Evolutionary conservation across 2,113 vertebrate genomes (phyloP).

Genomic region (Falco punctatus): DNA sequence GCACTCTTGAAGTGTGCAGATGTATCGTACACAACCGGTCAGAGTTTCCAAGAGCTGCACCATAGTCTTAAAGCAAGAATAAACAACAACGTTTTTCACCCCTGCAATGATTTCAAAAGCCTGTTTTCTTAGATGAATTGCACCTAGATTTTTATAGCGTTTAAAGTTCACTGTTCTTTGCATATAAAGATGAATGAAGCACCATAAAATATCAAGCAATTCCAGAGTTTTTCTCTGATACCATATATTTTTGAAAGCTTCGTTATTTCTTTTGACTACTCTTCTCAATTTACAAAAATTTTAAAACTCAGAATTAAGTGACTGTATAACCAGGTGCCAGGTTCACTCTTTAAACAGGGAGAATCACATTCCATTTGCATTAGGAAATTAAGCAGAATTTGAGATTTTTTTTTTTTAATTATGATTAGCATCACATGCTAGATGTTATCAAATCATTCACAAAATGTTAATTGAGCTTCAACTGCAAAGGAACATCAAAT

Average conservation of each 20-base stretch:
- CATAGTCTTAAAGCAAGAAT: constrained; percentile 74
- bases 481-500: neutral
- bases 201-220: neutral
- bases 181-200: neutral
- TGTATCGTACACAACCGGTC: constrained; percentile 79
- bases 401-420: neutral
- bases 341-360: neutral
- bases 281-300: neutral
- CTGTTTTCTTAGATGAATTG: neutral
- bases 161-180: neutral
- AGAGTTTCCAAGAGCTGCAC: constrained; percentile 83
- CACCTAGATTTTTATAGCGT: neutral
- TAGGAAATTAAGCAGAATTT: neutral
- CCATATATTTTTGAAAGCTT: neutral
- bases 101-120: neutral
- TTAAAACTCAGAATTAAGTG: neutral
- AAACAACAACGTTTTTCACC: neutral
- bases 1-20: constrained; percentile 77
- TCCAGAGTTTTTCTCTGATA: neutral
- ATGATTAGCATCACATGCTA: neutral
- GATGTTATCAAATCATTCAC: neutral
- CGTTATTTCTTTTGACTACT: neutral
- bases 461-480: neutral
- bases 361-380: neutral
- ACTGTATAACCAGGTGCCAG: neutral